Evolutionary conservation across 1,140 invertebrate genomes (phyloP).

Genomic region (Saccostrea glomerata): DNA sequence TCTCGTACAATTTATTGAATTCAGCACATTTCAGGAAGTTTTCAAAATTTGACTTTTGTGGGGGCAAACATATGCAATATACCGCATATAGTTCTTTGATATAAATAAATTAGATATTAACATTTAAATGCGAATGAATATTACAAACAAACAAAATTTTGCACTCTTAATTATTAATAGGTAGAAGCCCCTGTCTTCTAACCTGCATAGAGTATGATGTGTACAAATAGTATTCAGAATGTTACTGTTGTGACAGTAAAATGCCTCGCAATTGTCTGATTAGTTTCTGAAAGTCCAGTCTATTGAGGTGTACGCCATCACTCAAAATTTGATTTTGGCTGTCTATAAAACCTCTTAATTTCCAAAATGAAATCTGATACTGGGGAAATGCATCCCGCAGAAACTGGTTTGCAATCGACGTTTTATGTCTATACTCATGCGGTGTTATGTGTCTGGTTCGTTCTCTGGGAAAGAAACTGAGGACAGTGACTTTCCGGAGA

Average conservation of each 20-base stretch:
- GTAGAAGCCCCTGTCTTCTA: conserved; percentile 2
- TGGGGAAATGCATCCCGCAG: neutral
- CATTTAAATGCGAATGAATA: neutral
- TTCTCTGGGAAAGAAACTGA: neutral
- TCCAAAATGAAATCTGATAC: neutral
- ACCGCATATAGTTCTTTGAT: too few relatives aligned
- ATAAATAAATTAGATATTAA: too few relatives aligned
- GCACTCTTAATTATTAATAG: neutral
- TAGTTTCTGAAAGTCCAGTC: neutral
- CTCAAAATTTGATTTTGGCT: neutral
- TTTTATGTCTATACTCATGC: neutral
- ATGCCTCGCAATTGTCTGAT: neutral
- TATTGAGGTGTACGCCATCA: neutral
- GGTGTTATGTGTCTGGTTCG: neutral
- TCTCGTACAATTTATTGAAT: too few relatives aligned
- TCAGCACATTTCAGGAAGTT: too few relatives aligned
- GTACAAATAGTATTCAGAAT: neutral
- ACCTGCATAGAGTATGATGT: neutral
- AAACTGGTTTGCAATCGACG: neutral
- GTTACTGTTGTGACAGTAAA: neutral
- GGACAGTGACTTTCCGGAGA: neutral
- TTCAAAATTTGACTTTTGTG: too few relatives aligned
- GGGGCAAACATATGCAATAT: too few relatives aligned
- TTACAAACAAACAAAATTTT: neutral
- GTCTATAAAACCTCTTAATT: conserved; percentile 2